phyloP scores from a whole-genome alignment of 1,140 invertebrate species.

The Drosophila paulistorum region DNA sequence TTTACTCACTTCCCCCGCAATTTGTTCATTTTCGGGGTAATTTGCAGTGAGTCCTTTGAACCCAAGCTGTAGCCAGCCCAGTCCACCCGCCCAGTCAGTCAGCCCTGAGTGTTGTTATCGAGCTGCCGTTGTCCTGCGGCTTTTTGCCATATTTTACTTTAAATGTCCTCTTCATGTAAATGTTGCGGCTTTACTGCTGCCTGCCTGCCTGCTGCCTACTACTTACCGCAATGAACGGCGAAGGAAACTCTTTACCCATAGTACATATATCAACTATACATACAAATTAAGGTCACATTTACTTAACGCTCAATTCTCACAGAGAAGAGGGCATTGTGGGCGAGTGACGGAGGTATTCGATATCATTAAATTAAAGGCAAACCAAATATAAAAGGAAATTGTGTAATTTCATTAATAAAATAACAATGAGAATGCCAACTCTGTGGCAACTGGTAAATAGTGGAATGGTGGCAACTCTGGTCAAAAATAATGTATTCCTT shows the following conservation, averaged over 20 bases:
- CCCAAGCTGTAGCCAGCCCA: slow-evolving; percentile 19
- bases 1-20: slow-evolving; percentile 9
- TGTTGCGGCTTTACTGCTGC: slow-evolving; percentile 40
- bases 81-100: neutral
- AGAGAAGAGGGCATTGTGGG: neutral
- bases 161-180: slow-evolving; percentile 75
- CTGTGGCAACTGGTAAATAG: neutral
- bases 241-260: slow-evolving; percentile 37
- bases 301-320: slow-evolving; percentile 38
- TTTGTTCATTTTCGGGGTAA: slow-evolving; percentile 57
- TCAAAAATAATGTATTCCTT: slow-evolving; percentile 5
- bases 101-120: slow-evolving; percentile 53
- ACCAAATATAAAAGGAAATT: slow-evolving; percentile 57
- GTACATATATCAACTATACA: slow-evolving; percentile 67
- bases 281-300: slow-evolving; percentile 78
- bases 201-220: slow-evolving; percentile 3
- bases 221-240: slow-evolving; percentile 3
- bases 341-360: neutral
- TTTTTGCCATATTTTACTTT: slow-evolving; percentile 72
- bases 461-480: slow-evolving; percentile 1
- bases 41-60: slow-evolving; percentile 70
- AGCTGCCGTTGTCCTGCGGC: slow-evolving; percentile 59
- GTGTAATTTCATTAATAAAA: slow-evolving; percentile 78
- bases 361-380: slow-evolving; percentile 68
- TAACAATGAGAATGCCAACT: slow-evolving; percentile 35